These are phyloP conservation scores for Patella ulyssiponensis DNA, from an alignment of 2,888 invertebrate species.

Conservation along the genomic window DNA sequence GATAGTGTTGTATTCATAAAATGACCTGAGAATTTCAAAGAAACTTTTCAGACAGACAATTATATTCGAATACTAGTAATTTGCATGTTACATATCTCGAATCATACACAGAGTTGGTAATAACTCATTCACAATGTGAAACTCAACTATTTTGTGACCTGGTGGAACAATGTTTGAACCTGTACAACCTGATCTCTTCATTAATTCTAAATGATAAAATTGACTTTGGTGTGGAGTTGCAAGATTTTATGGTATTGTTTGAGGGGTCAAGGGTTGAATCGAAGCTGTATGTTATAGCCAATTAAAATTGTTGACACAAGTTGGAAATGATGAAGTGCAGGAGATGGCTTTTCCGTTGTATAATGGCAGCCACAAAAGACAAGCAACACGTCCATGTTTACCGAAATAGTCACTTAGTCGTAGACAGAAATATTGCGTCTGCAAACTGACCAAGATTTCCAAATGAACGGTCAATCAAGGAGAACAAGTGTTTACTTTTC, in stretches of 20 bases:
- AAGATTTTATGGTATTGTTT: background rate
- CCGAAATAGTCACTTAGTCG: conserved; percentile 15
- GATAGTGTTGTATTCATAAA: no score
- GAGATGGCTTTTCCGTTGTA: conserved; percentile 23
- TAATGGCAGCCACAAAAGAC: conserved; percentile 22
- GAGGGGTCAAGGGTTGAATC: conserved; percentile 23
- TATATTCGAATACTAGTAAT: no score
- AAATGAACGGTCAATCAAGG: conserved; percentile 23
- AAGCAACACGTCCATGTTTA: conserved; percentile 24
- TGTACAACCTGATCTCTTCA: no score
- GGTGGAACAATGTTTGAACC: no score
- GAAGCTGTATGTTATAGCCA: conserved; percentile 28
- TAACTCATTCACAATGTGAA: no score
- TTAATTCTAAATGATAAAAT: background rate
- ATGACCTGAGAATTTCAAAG: no score
- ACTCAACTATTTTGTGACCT: no score
- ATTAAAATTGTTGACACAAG: conserved; percentile 24
- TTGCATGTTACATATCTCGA: no score
- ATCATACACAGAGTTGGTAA: no score
- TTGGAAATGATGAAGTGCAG: conserved; percentile 20
- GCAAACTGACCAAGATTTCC: conserved; percentile 22
- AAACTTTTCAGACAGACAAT: no score
- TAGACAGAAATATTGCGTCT: conserved; percentile 14
- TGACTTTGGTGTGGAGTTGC: background rate
- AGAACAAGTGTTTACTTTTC: conserved; percentile 25